phyloP scores from a whole-genome alignment of 2,113 vertebrate species.

The Astur gentilis region DNA sequence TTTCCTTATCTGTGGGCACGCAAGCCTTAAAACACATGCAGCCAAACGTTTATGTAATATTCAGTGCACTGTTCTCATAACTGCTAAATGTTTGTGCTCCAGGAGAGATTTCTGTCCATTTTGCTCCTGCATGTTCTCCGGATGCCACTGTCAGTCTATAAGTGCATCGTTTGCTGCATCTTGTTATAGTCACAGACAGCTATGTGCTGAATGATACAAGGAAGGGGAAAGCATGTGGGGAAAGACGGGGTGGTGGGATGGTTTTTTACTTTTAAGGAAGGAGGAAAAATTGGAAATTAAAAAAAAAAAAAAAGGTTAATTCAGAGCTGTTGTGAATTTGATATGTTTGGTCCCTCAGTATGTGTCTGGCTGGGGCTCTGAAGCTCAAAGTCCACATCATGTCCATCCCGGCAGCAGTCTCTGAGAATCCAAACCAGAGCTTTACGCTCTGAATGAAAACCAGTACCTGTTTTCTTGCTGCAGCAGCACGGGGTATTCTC shows the following conservation, averaged over 20 bases:
- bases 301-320: neutral
- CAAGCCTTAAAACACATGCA: slow-evolving; percentile 4
- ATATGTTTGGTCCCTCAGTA: rapidly evolving
- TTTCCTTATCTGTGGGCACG: neutral
- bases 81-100: neutral
- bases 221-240: neutral
- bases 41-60: neutral
- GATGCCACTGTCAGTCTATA: neutral
- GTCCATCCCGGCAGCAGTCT: neutral
- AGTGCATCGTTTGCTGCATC: neutral
- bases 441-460: neutral
- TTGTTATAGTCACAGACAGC: neutral
- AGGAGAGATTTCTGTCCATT: slow-evolving; percentile 18
- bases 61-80: neutral
- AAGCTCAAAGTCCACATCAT: neutral
- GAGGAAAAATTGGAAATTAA: neutral
- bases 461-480: neutral
- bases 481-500: neutral
- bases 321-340: neutral
- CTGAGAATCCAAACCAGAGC: neutral
- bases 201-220: neutral
- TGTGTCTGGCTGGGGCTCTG: neutral
- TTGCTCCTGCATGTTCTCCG: neutral
- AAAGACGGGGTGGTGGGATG: neutral
- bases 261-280: neutral